Base-by-base conservation (phyloP, 2,113 vertebrate genomes). In the Lipotes vexillifer region DNA sequence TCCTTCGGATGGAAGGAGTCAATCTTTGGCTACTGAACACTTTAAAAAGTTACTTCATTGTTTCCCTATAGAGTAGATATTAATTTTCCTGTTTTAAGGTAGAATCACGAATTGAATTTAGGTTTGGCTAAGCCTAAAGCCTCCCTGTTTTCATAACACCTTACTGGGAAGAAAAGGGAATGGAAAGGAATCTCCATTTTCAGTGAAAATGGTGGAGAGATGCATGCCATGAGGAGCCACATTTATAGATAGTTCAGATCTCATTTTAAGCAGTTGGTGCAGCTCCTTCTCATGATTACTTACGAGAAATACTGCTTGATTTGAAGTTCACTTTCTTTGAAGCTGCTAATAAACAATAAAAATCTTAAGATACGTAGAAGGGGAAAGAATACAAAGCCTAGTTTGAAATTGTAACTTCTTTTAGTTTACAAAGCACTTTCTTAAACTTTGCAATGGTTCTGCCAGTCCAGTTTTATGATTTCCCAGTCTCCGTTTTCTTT, bases 391-490 rank as follows among this genome's bases (percentile, higher is more conserved):
- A 57, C 8, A 57, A 57, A 85, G 3, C 9, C n/a, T 86, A 29
- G 4, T 86, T 66, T 85, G 25, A 86, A 83, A 83, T 89, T 65
- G 17, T 66, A 83, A 59, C 57, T 95, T 96, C 15, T 88, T 97
- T 97, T 85, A 78, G 71, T 86, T 97, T 92, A 82, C 36, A 59
- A 63, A 95, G 71, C 66, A 68, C 52, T 84, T 86, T 57, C 72
- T 88, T 85, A 88, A 96, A 84, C 38, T 71, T 89, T 6, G 23
- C 49, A 68, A 10, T 71, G n/a, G 78, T 36, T 92, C 63, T 95
- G 21, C 41, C 57, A 33, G 31, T 77, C 29, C 59, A 77, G 36
- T 91, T 96, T 97, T 74, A 88, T 93, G 49, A n/a, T 84, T 92
- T 95, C 71, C 49, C 57, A 72, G 21, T 49, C 25, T 83, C 72